Base-by-base conservation (phyloP, 2,888 invertebrate species). In the Margaritifera margaritifera region DNA sequence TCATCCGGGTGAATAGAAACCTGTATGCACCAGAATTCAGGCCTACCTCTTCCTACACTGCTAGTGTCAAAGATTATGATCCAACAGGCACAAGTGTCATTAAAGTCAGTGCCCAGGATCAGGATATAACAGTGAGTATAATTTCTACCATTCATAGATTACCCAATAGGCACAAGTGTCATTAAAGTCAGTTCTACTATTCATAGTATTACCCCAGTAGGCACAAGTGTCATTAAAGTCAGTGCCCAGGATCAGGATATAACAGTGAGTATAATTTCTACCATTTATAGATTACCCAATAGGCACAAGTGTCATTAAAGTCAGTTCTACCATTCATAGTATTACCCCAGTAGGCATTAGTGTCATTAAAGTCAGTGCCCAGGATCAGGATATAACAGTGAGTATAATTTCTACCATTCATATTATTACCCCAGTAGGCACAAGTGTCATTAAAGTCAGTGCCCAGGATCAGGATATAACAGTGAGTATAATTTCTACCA, bases 321-420 rank as follows among this genome's bases (percentile, higher is more conserved):
- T n/a, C n/a, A n/a, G n/a, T n/a, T n/a, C n/a, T n/a, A n/a, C n/a
- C n/a, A n/a, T n/a, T n/a, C n/a, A n/a, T n/a, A n/a, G n/a, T n/a
- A n/a, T n/a, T n/a, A n/a, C n/a, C n/a, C n/a, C n/a, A n/a, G n/a
- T n/a, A n/a, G n/a, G n/a, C n/a, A n/a, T n/a, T 42, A 66, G 58
- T 65, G 81, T 88, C 11, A 56, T 78, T 8, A 62, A 74, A 8
- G 80, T 88, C 27, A 68, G 62, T n/a, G 87, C 87, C 20, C 78
- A 68, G 5, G 88, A 88, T 65, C 31, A n/a, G 42, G 88, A 88
- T 69, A 55, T 73, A 18, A 81, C 84, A 62, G 87, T 88, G n/a
- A n/a, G n/a, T n/a, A n/a, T n/a, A n/a, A n/a, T n/a, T n/a, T n/a
- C n/a, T n/a, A n/a, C n/a, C n/a, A n/a, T n/a, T n/a, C n/a, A n/a